Base-by-base conservation (phyloP, 2,888 invertebrate species). In the Stenichneumon culpator region DNA sequence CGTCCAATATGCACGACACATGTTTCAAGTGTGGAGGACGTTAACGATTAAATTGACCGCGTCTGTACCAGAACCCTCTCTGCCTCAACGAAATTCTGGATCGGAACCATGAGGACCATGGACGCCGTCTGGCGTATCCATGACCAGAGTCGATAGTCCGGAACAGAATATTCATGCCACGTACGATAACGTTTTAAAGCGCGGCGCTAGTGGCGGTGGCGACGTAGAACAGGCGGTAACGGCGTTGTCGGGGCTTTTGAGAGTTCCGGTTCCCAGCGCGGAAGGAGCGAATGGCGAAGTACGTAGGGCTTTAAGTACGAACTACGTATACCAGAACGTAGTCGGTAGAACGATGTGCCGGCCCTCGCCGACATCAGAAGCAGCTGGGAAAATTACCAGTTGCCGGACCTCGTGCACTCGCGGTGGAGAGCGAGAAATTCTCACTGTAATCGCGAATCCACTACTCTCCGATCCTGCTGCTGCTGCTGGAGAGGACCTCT, bases 371-470 rank as follows among this genome's bases (percentile, higher is more conserved):
- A 73, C 54, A 77, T 68, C 72, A 82, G 82, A 80, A 86, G 79
- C 82, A 86, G 77, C 82, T 86, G 77, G 82, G 85, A 83, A 86
- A 86, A 86, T 83, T 86, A 83, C 85, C 85, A 86, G 79, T 86
- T 83, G 82, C 80, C 68, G 85, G 82, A 86, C 85, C 82, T 80
- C 82, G 79, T 86, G 80, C 77, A 73, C 73, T 86, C 82, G 82
- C 85, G 85, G 82, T 68, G 77, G 54, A 83, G 82, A 86, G 73
- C 85, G 82, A 80, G 82, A 80, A 82, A 80, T 86, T 85, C 82
- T 82, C 79, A 80, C 77, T 82, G 69, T 69, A 86, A 80, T 83
- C 80, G 82, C 77, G 63, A 83, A 74, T 63, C 77, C 57, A 75
- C 79, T 72, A 65, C 68, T 69, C 74, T 57, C 70, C 63, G 72